phyloP scores from a whole-genome alignment of 2,888 invertebrate species.

The Tipula vernalis region DNA sequence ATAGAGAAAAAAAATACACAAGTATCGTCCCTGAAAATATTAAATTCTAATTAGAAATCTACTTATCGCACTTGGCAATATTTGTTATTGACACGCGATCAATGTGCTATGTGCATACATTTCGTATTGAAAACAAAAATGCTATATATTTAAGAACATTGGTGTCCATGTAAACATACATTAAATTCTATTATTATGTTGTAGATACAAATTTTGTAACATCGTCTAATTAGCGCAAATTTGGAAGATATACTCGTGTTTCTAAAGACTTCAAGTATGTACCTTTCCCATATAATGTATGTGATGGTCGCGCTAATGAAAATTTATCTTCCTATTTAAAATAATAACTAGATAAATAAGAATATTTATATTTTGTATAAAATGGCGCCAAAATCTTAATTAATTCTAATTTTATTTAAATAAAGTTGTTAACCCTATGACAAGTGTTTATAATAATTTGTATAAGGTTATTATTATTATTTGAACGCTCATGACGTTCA shows the following conservation, averaged over 20 bases:
- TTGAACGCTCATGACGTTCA: not conserved
- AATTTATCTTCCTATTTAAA: not conserved
- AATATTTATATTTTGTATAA: not conserved
- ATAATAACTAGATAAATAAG: not conserved
- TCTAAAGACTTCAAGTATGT: not conserved
- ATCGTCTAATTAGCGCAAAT: not conserved
- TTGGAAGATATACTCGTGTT: not conserved
- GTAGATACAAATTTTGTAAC: not conserved
- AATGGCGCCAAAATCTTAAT: not conserved
- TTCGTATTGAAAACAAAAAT: not conserved
- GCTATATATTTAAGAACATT: not conserved
- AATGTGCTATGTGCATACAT: not conserved
- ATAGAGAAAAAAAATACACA: not conserved
- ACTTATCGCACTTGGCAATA: not conserved
- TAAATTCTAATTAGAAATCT: not conserved
- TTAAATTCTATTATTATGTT: not conserved
- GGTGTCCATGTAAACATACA: not conserved
- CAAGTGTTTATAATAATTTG: not conserved
- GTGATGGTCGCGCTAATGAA: not conserved
- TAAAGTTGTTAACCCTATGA: not conserved
- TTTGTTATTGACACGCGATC: not conserved
- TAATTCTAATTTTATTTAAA: not conserved
- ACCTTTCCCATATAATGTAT: not conserved
- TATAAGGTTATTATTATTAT: not conserved
- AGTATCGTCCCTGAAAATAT: not conserved